These are phyloP conservation scores for Macropus fuliginosus DNA, from an alignment of 2,797 vertebrate genomes.

Conservation along the genomic window DNA sequence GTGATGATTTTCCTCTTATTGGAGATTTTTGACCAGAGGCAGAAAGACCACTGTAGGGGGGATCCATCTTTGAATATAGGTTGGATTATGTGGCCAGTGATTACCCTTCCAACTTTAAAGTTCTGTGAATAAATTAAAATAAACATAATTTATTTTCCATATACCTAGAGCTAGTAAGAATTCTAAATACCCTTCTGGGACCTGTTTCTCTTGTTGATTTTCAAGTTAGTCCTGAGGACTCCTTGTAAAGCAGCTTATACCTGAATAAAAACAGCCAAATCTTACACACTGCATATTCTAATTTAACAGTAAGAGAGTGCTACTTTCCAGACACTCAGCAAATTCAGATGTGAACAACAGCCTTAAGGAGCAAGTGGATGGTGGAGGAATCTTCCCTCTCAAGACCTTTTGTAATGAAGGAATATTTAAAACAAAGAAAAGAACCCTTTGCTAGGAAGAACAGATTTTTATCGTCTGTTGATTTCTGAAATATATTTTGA, in stretches of 20 bases:
- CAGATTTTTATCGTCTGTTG: constrained; percentile 7
- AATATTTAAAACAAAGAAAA: constrained; percentile 27
- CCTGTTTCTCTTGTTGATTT: constrained; percentile 32
- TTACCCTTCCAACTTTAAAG: background rate
- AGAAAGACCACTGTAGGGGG: background rate
- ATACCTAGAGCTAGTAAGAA: constrained; percentile 39
- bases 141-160: constrained; percentile 38
- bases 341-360: constrained; percentile 5
- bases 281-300: background rate
- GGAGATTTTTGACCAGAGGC: background rate
- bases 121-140: constrained; percentile 5
- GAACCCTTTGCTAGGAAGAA: background rate
- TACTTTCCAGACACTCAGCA: constrained; percentile 3
- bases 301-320: constrained; percentile 13
- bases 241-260: background rate
- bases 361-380: constrained; percentile 32
- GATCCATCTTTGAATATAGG: background rate
- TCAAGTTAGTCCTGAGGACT: constrained; percentile 43
- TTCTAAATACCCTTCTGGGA: constrained; percentile 22
- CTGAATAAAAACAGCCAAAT: constrained; percentile 2
- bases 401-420: constrained; percentile 25
- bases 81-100: background rate
- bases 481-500: constrained; percentile 56
- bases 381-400: background rate
- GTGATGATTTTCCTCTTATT: background rate